Percentiles rank a stretch among this genome's conserved stretches.
Evolutionary conservation across 2,888 invertebrate genomes (phyloP).

Genomic region (Electrophaes corylata): DNA sequence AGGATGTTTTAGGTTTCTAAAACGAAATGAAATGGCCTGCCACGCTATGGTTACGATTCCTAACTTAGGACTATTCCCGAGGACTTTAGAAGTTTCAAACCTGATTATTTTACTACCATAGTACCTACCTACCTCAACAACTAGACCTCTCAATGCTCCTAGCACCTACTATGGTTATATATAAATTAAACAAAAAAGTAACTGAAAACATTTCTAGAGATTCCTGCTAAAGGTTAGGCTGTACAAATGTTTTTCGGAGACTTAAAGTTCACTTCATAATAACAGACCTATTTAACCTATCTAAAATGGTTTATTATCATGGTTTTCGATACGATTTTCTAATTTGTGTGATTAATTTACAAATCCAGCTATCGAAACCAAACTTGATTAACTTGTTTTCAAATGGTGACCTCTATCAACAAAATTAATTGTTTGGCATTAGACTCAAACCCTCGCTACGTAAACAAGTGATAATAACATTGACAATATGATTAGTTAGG

Average conservation of each 20-base stretch:
- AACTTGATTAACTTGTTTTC: conserved; percentile 32
- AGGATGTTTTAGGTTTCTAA: no score
- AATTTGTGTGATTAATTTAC: conserved; percentile 23
- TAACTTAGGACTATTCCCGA: no score
- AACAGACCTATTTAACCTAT: neutral
- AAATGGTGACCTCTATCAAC: conserved; percentile 34
- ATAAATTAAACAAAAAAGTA: no score
- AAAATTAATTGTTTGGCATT: conserved; percentile 37
- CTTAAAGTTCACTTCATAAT: neutral
- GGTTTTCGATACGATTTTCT: conserved; percentile 9
- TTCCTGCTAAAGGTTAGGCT: no score
- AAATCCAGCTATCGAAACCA: conserved; percentile 22
- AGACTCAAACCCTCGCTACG: conserved; percentile 38
- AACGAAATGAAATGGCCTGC: no score
- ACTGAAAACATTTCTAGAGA: neutral
- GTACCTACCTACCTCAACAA: neutral
- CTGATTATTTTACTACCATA: no score
- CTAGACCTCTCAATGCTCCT: neutral
- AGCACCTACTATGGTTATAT: no score
- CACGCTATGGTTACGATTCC: no score
- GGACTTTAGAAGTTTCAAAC: neutral
- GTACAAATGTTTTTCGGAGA: no score
- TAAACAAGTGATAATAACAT: conserved; percentile 53
- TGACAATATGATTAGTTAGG: conserved; percentile 50
- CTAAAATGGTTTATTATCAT: neutral